phyloP scores from a whole-genome alignment of 2,888 invertebrate species.

The Meloe dianella region DNA sequence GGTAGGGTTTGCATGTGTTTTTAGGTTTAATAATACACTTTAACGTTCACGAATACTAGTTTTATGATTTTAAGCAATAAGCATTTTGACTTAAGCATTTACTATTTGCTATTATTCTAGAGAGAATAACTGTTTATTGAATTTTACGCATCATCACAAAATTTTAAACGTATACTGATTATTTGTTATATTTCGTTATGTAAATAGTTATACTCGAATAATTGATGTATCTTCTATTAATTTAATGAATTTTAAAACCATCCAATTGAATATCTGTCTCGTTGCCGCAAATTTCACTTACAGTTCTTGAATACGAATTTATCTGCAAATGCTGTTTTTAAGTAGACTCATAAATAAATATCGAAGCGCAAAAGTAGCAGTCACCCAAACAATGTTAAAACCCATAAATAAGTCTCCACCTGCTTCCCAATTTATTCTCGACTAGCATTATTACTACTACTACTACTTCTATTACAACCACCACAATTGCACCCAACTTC shows the following conservation, averaged over 20 bases:
- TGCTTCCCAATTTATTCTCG: not conserved
- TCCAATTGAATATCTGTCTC: not conserved
- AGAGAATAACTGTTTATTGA: not conserved
- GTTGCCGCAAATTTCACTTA: slow-evolving; percentile 20
- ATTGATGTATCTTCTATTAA: not conserved
- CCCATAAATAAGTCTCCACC: slow-evolving; percentile 14
- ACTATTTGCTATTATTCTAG: not conserved
- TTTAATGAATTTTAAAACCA: not conserved
- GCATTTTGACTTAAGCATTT: not conserved
- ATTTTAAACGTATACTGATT: not conserved
- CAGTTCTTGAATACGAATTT: slow-evolving; percentile 25
- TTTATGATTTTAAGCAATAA: not conserved
- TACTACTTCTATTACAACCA: not conserved
- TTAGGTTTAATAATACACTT: not conserved
- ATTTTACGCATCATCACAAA: not conserved
- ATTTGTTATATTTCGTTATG: no score
- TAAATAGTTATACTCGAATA: no score
- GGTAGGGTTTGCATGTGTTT: not conserved
- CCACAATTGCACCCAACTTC: not conserved
- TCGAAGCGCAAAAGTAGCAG: slow-evolving; percentile 18
- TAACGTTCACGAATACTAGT: not conserved
- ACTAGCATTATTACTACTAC: not conserved
- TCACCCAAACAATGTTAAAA: slow-evolving; percentile 7
- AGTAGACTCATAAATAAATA: slow-evolving; percentile 31
- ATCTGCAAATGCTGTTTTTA: slow-evolving; percentile 16